phyloP scores from a whole-genome alignment of 2,888 invertebrate genomes.

The Gnatocerus cornutus region DNA sequence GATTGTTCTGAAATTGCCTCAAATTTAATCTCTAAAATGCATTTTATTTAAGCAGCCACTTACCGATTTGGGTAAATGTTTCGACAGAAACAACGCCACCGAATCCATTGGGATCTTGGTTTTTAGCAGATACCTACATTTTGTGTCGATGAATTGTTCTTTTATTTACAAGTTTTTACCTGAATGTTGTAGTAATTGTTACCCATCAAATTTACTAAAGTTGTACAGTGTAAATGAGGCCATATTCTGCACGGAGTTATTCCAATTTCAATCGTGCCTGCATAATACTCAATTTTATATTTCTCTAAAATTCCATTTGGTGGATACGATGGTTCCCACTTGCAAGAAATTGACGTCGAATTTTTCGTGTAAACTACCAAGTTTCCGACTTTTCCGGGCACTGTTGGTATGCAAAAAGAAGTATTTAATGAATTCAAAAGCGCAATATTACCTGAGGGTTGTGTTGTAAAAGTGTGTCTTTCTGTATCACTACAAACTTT shows the following conservation, averaged over 20 bases:
- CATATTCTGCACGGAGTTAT: conserved; percentile 19
- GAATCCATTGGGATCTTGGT: neutral
- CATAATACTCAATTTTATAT: conserved; percentile 5
- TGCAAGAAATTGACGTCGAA: conserved; percentile 3
- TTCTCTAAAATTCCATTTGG: conserved; percentile 21
- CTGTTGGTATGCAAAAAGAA: conserved; percentile 5
- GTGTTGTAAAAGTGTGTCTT: conserved; percentile 12
- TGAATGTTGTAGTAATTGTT: neutral
- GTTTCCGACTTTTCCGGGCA: neutral
- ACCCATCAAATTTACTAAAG: neutral
- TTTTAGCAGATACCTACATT: conserved; percentile 13
- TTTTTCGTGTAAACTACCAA: conserved; percentile 20
- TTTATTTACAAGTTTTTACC: conserved; percentile 8
- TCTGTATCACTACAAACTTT: neutral
- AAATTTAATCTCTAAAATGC: too few relatives aligned
- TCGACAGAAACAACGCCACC: neutral
- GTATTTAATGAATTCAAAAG: neutral
- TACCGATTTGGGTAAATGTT: conserved; percentile 5
- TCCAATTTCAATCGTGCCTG: neutral
- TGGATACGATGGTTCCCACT: conserved; percentile 32
- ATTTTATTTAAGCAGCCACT: neutral
- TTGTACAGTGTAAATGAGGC: conserved; percentile 22
- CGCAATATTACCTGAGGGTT: conserved; percentile 10
- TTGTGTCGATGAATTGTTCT: neutral
- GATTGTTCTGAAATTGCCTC: conserved; percentile 17